These are phyloP conservation scores for Nebria ingens DNA, from an alignment of 1,140 invertebrate species.

Conservation along the genomic window DNA sequence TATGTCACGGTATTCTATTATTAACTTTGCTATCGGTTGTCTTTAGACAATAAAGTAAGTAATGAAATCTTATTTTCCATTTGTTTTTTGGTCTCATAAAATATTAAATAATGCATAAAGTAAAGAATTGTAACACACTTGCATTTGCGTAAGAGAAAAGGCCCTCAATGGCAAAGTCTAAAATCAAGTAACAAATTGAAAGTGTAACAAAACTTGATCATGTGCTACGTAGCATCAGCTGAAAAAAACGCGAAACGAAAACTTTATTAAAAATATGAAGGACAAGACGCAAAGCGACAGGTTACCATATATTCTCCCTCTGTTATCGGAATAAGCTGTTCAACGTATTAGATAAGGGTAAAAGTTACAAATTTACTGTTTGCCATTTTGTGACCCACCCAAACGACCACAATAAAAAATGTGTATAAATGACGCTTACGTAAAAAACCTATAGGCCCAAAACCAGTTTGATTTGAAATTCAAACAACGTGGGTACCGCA, in stretches of 20 bases:
- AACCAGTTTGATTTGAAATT: conserved; percentile 6
- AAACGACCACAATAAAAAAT: conserved; percentile 6
- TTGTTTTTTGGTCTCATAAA: too few relatives aligned
- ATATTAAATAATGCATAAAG: too few relatives aligned
- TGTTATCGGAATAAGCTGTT: background rate
- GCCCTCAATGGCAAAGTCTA: too few relatives aligned
- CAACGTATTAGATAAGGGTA: background rate
- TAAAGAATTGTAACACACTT: too few relatives aligned
- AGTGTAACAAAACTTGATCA: background rate
- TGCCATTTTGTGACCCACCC: background rate
- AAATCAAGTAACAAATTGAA: background rate
- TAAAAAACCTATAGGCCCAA: background rate
- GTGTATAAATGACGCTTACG: conserved; percentile 1
- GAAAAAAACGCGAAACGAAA: background rate
- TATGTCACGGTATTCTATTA: too few relatives aligned
- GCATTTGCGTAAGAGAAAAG: too few relatives aligned
- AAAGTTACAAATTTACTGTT: conserved; percentile 5
- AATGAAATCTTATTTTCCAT: too few relatives aligned
- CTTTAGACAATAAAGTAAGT: too few relatives aligned
- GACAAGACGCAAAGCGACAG: background rate
- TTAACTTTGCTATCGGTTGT: too few relatives aligned
- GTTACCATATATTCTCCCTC: background rate
- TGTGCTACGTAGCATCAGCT: background rate
- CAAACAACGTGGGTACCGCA: background rate
- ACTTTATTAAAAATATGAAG: background rate